Conservation (phyloP, 2,113 vertebrate genomes). For the Mastomys coucha region DNA sequence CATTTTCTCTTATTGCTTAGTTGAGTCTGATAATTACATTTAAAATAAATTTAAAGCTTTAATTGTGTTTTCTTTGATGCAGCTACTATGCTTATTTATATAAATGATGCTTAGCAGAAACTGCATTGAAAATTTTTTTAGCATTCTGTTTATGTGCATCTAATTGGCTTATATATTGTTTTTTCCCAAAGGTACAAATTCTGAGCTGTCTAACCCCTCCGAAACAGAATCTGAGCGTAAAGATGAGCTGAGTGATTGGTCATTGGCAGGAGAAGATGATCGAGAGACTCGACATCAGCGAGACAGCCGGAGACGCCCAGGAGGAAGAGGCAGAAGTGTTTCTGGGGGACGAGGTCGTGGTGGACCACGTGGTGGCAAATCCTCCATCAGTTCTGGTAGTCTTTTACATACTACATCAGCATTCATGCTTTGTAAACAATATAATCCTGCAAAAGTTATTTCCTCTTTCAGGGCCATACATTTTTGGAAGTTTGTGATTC, state of each 20-base stretch:
- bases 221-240: constrained; percentile 98
- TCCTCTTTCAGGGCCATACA: neutral
- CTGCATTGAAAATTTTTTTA: neutral
- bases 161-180: constrained; percentile 50
- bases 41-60: neutral
- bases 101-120: constrained; percentile 26
- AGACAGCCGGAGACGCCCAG: constrained; percentile 93
- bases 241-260: constrained; percentile 99
- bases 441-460: constrained; percentile 27
- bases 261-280: constrained; percentile 95
- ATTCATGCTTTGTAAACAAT: constrained; percentile 56
- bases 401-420: constrained; percentile 62
- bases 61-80: neutral
- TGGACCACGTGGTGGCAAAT: constrained; percentile 92
- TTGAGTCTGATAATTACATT: neutral
- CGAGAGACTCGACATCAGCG: constrained; percentile 91
- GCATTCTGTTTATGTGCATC: neutral
- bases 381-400: constrained; percentile 95
- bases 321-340: constrained; percentile 92
- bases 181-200: constrained; percentile 94
- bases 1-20: neutral
- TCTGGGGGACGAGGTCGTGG: constrained; percentile 93
- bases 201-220: constrained; percentile 97
- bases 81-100: constrained; percentile 10
- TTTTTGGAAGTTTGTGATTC: constrained; percentile 51